Evolutionary conservation across 2,888 invertebrate species (phyloP), one percentile per base, ranked within the genome.

Genomic region (Temnothorax unifasciatus): DNA sequence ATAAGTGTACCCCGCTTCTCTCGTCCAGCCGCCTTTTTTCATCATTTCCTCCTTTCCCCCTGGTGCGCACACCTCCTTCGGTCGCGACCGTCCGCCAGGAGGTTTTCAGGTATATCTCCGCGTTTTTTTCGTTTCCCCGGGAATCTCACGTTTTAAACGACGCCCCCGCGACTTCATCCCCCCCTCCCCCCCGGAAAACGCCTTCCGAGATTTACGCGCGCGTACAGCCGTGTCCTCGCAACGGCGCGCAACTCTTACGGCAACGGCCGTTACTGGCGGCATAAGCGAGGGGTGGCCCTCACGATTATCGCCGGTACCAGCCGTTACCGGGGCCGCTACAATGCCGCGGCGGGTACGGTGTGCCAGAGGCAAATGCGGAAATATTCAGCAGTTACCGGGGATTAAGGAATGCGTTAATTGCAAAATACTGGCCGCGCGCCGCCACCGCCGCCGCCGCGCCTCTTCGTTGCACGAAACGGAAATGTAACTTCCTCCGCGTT

Each of bases 361-460:
- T 57, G 50, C 74, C 75, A 71, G 21, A 29, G 47, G 73, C 61
- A 82, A 82, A 81, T 76, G 86, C 76, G 90, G 86, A 90, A 92
- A 92, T 92, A 90, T 92, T 92, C 91, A 91, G 88, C 91, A 89
- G 90, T 92, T 90, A 90, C 86, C 84, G 81, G 85, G 92, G 92
- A 93, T 93, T 92, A 93, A 92, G 92, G 91, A 93, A 91, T 90
- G 86, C 89, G 89, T 91, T 93, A 93, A 93, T 93, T 93, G 90
- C 92, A 87, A 93, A 91, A 93, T 93, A 92, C 90, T 85, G 85
- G 84, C 82, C 82, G 76, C 50, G 50, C 50, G 50, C 76, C 61
- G 38, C 18, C 38, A 11, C 41, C 57, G 57, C 57, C 57, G 21
- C 64, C 59, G 74, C 52, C 59, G 13, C 47, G 52, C 47, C 82